Conservation (phyloP, 2,888 invertebrate genomes). For the Cactoblastis cactorum region DNA sequence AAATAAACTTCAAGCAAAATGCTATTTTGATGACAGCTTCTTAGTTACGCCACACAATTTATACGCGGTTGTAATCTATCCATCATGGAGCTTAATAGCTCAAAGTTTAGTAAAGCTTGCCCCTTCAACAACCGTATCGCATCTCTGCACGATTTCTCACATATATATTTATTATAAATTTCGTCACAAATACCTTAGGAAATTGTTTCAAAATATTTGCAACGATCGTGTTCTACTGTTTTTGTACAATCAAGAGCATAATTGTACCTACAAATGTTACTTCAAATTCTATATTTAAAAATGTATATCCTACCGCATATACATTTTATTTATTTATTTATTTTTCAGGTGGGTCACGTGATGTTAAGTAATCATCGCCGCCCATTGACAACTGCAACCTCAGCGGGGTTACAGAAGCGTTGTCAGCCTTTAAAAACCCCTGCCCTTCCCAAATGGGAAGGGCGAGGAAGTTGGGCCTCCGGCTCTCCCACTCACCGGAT, state of each 20-base stretch:
- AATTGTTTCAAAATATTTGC: slow-evolving; percentile 30
- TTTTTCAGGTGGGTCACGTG: too few species aligned
- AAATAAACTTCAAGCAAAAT: not conserved
- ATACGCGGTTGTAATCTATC: not conserved
- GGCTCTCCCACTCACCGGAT: too few species aligned
- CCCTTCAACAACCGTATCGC: slow-evolving; percentile 1
- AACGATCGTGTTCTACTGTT: not conserved
- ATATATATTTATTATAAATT: slow-evolving; percentile 3
- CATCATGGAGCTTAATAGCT: slow-evolving; percentile 23
- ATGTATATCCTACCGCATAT: too few species aligned
- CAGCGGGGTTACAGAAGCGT: too few species aligned
- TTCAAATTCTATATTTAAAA: too few species aligned
- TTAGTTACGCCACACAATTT: not conserved
- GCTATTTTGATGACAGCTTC: not conserved
- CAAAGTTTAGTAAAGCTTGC: slow-evolving; percentile 2
- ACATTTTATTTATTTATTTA: too few species aligned
- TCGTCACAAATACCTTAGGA: slow-evolving; percentile 12
- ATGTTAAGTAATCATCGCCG: too few species aligned
- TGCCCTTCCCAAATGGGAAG: too few species aligned
- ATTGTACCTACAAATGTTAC: too few species aligned
- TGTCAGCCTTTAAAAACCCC: too few species aligned
- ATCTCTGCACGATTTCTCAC: slow-evolving; percentile 1
- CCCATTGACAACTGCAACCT: too few species aligned
- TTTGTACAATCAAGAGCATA: not conserved
- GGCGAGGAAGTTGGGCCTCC: too few species aligned